These are phyloP conservation scores for Seira musarum DNA, from an alignment of 2,888 invertebrate genomes.

Conservation along the genomic window DNA sequence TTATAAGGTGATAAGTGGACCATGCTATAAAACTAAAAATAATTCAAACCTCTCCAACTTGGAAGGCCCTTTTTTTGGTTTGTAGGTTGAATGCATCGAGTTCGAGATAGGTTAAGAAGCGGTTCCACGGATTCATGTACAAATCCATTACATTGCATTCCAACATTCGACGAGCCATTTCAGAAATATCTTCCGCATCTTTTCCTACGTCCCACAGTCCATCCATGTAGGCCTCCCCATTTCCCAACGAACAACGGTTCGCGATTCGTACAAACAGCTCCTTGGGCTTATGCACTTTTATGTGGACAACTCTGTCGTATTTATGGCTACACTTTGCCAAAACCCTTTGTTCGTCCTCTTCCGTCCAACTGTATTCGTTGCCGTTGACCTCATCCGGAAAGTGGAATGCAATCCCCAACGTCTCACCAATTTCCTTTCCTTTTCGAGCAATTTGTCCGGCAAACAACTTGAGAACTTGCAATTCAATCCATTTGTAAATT, in stretches of 20 bases:
- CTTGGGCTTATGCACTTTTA: background rate
- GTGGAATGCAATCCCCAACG: background rate
- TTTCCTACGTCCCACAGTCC: background rate
- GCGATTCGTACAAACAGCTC: background rate
- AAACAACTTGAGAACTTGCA: conserved; percentile 5
- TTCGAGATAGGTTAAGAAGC: conserved; percentile 34
- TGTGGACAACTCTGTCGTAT: background rate
- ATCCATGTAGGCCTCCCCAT: conserved; percentile 17
- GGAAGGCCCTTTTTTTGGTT: conserved; percentile 25
- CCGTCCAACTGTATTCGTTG: background rate
- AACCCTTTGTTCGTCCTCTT: background rate
- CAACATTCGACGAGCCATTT: background rate
- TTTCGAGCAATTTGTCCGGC: background rate
- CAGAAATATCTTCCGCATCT: background rate
- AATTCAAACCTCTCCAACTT: conserved; percentile 32
- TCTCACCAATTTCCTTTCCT: background rate
- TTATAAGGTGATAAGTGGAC: too few relatives aligned
- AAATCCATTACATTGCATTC: background rate
- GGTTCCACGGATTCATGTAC: conserved; percentile 22
- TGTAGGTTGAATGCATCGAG: conserved; percentile 36
- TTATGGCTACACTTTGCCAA: background rate
- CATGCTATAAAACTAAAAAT: background rate
- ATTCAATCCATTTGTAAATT: background rate
- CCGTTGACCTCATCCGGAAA: background rate
- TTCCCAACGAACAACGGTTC: background rate